These are phyloP conservation scores for Champsocephalus esox DNA, from an alignment of 2,797 vertebrate species.

Conservation along the genomic window DNA sequence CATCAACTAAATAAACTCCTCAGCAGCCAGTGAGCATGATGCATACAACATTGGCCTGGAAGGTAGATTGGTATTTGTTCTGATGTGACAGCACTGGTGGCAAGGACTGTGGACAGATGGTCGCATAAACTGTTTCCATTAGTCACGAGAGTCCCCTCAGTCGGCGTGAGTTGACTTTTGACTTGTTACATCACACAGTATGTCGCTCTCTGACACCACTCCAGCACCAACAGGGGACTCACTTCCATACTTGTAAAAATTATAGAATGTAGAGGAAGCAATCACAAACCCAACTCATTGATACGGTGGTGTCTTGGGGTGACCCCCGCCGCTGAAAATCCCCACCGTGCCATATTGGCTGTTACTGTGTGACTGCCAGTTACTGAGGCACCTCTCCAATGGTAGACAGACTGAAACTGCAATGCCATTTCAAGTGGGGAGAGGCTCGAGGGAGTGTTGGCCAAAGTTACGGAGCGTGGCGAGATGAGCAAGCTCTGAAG, in stretches of 20 bases:
- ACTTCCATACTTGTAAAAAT: constrained; percentile 1
- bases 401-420: constrained; percentile 40
- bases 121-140: constrained; percentile 44
- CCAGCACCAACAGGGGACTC: not conserved
- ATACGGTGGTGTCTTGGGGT: not conserved
- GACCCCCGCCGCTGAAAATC: constrained; percentile 30
- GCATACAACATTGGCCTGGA: constrained; percentile 23
- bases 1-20: constrained; percentile 30
- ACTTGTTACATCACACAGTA: constrained; percentile 53
- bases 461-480: constrained; percentile 40
- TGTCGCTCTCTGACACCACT: constrained; percentile 28
- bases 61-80: constrained; percentile 25
- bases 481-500: constrained; percentile 46
- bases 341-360: constrained; percentile 41
- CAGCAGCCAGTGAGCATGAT: constrained; percentile 34
- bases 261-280: constrained; percentile 9
- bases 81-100: constrained; percentile 29
- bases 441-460: constrained; percentile 36
- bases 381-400: constrained; percentile 49
- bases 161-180: constrained; percentile 50
- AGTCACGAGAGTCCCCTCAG: constrained; percentile 46
- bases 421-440: constrained; percentile 47
- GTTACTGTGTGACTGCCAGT: constrained; percentile 24
- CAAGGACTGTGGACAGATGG: constrained; percentile 57
- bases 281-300: not conserved